These are phyloP conservation scores for Notothenia coriiceps DNA, from an alignment of 2,113 vertebrate genomes.

Conservation along the genomic window DNA sequence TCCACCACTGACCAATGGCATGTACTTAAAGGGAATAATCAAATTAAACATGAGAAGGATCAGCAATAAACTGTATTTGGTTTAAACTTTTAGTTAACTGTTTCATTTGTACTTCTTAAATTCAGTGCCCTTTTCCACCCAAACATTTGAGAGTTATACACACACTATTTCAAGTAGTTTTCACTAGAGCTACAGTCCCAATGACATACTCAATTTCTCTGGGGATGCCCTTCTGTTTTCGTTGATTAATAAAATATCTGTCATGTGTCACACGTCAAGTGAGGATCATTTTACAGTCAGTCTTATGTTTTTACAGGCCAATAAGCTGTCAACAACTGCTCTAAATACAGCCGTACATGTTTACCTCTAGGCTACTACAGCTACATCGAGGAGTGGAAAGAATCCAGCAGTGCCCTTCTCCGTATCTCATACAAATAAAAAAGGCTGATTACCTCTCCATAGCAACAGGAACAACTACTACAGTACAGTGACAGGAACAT, in stretches of 20 bases:
- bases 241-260: slow-evolving; percentile 11
- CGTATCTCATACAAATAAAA: slow-evolving; percentile 53
- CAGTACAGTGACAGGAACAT: background rate
- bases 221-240: background rate
- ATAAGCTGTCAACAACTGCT: slow-evolving; percentile 10
- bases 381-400: slow-evolving; percentile 41
- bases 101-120: background rate
- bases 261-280: background rate
- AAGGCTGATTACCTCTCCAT: slow-evolving; percentile 39
- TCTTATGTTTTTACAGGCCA: background rate
- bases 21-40: background rate
- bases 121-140: background rate
- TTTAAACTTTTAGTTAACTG: background rate
- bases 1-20: background rate
- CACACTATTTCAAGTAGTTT: background rate
- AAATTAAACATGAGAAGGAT: background rate
- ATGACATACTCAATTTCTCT: background rate
- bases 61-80: background rate
- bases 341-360: slow-evolving; percentile 33
- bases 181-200: background rate
- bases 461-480: slow-evolving; percentile 29
- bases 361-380: slow-evolving; percentile 11
- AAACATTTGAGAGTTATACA: background rate
- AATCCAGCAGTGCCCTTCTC: slow-evolving; percentile 33
- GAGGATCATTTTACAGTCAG: slow-evolving; percentile 12